These are phyloP conservation scores for Dendrolimus punctatus DNA, from an alignment of 1,140 invertebrate genomes.

Conservation along the genomic window DNA sequence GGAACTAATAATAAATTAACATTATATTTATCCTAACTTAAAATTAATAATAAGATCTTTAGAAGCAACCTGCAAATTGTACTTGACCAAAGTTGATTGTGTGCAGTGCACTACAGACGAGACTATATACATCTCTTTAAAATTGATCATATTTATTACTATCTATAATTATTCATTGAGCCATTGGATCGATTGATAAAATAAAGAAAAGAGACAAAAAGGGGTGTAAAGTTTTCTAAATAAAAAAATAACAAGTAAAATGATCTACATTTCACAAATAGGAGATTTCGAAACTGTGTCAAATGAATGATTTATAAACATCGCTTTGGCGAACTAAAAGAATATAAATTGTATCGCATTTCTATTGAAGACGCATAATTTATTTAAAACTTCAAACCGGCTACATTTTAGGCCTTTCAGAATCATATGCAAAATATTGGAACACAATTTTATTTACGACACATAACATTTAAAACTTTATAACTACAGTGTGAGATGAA, in stretches of 20 bases:
- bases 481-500: no score
- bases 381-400: no score
- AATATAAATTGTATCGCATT: no score
- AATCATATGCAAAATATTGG: no score
- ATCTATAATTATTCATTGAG: constrained; percentile 4
- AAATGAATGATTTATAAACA: background rate
- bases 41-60: constrained; percentile 27
- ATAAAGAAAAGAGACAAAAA: constrained; percentile 17
- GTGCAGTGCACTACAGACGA: no score
- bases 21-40: constrained; percentile 39
- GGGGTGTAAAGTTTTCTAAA: constrained; percentile 18
- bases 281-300: background rate
- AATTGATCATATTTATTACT: no score
- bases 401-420: no score
- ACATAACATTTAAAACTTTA: no score
- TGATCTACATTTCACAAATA: constrained; percentile 22
- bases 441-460: no score
- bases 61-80: constrained; percentile 41
- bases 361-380: no score
- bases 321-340: no score
- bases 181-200: constrained; percentile 13
- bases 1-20: constrained; percentile 24
- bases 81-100: constrained; percentile 39
- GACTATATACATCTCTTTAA: no score
- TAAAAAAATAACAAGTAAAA: constrained; percentile 19